Evolutionary conservation across 2,888 invertebrate genomes (phyloP), one percentile per base, ranked within the genome.

Genomic region (Drosophila gaucha): DNA sequence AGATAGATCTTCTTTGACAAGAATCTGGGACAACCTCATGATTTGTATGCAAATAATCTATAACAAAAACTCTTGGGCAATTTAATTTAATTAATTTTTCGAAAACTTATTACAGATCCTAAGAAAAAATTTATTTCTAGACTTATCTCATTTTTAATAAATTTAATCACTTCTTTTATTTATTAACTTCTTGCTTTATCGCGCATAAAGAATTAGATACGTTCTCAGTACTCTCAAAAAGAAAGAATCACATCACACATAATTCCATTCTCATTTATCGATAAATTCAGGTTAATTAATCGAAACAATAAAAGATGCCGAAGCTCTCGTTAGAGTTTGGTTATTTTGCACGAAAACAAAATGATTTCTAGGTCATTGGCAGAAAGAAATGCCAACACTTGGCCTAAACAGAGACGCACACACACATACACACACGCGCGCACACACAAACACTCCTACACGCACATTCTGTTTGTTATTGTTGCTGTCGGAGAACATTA

Each of bases 341-440:
- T 12, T 46, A 46, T 31, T 46, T 46, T 9, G 46, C 46, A 46
- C 8, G 33, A 51, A 46, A 26, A 49, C 24, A 14, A 31, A 67
- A 51, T 72, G 28, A 50, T 86, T 80, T 86, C 79, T 86, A 59
- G 79, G 86, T 75, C 86, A 80, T 39, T 85, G 83, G 79, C 75
- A 67, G 64, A 74, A 68, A 80, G 60, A 78, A 78, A 84, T 77
- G 74, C 56, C 67, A 77, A 44, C 60, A 44, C 35, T 47, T 62
- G 46, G 30, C 51, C 44, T 18, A 36, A 41, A 39, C 24, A 26
- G n/a, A 38, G 44, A 30, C 28, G 18, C 16, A 55, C 31, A 31
- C 38, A 44, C 9, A 33, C 18, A 38, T 10, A 39, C 10, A 28
- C 16, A 30, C 18, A 12, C n/a, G 10, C 31, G 31, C 46, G 30